Evolutionary conservation across 2,888 invertebrate genomes (phyloP).

Genomic region (Melanchra persicariae): DNA sequence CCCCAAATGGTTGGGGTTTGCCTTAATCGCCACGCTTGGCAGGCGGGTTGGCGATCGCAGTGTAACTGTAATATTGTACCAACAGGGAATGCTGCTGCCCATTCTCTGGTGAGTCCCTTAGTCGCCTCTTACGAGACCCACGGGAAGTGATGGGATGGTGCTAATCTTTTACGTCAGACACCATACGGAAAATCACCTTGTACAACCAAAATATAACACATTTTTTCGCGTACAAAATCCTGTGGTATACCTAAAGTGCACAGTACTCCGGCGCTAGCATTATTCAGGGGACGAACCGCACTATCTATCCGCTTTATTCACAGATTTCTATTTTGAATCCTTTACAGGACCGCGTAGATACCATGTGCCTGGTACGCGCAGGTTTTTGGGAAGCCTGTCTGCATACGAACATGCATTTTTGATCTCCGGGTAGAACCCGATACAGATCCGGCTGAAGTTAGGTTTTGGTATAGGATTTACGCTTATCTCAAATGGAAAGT

Average conservation of each 20-base stretch:
- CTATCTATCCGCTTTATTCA: slow-evolving; percentile 51
- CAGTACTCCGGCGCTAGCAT: slow-evolving; percentile 25
- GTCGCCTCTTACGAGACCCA: too few species aligned
- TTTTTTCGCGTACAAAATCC: slow-evolving; percentile 20
- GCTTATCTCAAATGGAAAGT: slow-evolving; percentile 29
- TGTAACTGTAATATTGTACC: too few species aligned
- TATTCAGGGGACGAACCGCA: slow-evolving; percentile 33
- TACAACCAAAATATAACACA: not conserved
- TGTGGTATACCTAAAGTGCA: slow-evolving; percentile 28
- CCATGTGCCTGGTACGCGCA: slow-evolving; percentile 13
- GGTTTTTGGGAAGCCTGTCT: slow-evolving; percentile 33
- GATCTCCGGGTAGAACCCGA: slow-evolving; percentile 34
- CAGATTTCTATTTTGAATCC: slow-evolving; percentile 49
- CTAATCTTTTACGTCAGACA: too few species aligned
- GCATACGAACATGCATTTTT: slow-evolving; percentile 45
- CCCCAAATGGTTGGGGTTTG: too few species aligned
- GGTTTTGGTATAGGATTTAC: slow-evolving; percentile 17
- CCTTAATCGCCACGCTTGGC: too few species aligned
- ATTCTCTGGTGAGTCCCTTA: too few species aligned
- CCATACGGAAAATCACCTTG: too few species aligned
- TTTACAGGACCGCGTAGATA: slow-evolving; percentile 23
- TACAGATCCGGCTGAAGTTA: slow-evolving; percentile 9
- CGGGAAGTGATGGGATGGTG: too few species aligned
- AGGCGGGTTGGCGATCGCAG: too few species aligned
- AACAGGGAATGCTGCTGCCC: too few species aligned